A percentile compares a stretch with the other conserved stretches of the same genome.
These are phyloP conservation scores for Coremacera marginata DNA, from an alignment of 2,888 invertebrate species.

Conservation along the genomic window DNA sequence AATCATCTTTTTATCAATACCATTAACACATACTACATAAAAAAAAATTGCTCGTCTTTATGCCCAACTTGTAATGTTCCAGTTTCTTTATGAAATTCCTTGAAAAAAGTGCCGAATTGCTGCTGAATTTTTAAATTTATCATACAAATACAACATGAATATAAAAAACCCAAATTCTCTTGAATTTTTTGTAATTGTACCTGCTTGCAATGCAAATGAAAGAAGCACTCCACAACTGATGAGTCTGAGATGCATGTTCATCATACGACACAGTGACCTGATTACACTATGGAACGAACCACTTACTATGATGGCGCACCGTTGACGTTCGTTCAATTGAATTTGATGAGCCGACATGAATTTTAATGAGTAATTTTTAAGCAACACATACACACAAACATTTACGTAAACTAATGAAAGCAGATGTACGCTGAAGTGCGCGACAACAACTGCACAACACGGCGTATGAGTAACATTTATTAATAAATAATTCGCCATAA, in stretches of 20 bases:
- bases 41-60: too few relatives aligned
- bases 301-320: background rate
- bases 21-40: too few relatives aligned
- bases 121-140: too few relatives aligned
- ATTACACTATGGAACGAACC: background rate
- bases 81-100: too few relatives aligned
- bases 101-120: too few relatives aligned
- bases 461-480: slow-evolving; percentile 44
- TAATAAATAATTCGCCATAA: slow-evolving; percentile 17
- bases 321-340: background rate
- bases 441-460: background rate
- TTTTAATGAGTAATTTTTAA: too few relatives aligned
- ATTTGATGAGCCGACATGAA: background rate
- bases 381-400: slow-evolving; percentile 21
- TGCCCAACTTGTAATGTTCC: too few relatives aligned
- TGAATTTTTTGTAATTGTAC: too few relatives aligned
- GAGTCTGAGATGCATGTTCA: background rate
- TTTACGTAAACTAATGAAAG: background rate
- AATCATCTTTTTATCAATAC: too few relatives aligned
- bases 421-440: background rate
- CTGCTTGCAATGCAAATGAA: too few relatives aligned
- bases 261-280: slow-evolving; percentile 3
- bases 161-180: too few relatives aligned
- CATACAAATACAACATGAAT: too few relatives aligned
- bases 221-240: background rate